These are phyloP conservation scores for Nannospalax galili DNA, from an alignment of 2,113 vertebrate species.

Conservation along the genomic window DNA sequence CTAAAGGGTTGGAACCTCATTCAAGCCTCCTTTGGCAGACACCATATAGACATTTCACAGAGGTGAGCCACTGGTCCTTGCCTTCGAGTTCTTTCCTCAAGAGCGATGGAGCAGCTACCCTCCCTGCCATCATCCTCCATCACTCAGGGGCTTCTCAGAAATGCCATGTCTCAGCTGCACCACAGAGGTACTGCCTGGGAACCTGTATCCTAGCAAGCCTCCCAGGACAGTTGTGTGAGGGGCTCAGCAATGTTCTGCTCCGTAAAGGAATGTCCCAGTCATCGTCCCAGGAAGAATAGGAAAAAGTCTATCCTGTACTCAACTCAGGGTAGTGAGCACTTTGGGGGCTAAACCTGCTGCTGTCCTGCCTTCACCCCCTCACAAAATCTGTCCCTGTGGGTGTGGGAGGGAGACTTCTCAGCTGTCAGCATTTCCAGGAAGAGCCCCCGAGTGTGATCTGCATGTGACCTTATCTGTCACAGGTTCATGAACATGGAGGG, in stretches of 20 bases:
- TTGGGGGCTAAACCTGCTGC: neutral
- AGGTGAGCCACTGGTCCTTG: neutral
- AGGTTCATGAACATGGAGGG: neutral
- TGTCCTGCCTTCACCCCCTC: neutral
- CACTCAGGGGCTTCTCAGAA: neutral
- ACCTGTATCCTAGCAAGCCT: neutral
- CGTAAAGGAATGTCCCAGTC: neutral
- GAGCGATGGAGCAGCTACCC: neutral
- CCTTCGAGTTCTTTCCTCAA: neutral
- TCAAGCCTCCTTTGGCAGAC: neutral
- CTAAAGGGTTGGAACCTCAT: neutral
- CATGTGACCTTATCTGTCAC: slow-evolving; percentile 44
- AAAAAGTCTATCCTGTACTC: neutral
- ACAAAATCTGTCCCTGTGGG: neutral
- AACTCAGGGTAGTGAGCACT: neutral
- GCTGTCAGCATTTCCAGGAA: slow-evolving; percentile 70
- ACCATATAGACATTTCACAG: neutral
- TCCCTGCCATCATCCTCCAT: neutral
- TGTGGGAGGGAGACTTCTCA: neutral
- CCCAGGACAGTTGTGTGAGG: neutral
- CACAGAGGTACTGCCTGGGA: neutral
- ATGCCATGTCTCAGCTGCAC: neutral
- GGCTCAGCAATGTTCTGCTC: neutral
- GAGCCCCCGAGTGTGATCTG: neutral
- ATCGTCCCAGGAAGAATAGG: accelerated